Evolutionary conservation across 2,797 vertebrate genomes (phyloP).

Genomic region (Thaleichthys pacificus): DNA sequence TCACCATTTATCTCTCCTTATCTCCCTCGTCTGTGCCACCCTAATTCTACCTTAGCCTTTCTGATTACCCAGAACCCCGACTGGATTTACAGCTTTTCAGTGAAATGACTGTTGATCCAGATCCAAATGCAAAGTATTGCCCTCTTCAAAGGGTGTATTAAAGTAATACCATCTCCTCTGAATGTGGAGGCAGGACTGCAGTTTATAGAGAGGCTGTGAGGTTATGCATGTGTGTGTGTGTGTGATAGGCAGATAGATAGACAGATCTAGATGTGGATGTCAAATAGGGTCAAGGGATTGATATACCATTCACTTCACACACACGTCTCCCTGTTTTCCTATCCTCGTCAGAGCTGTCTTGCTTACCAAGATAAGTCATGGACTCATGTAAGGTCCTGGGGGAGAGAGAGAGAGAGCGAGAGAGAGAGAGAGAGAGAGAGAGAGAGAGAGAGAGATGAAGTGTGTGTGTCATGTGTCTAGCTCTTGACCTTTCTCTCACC

Average conservation of each 20-base stretch:
- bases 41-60: constrained; percentile 27
- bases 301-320: constrained; percentile 41
- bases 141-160: constrained; percentile 18
- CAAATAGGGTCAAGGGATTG: constrained; percentile 47
- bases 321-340: neutral
- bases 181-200: constrained; percentile 7
- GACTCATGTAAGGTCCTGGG: constrained; percentile 28
- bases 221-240: neutral
- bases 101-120: constrained; percentile 34
- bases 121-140: constrained; percentile 44
- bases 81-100: constrained; percentile 47
- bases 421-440: neutral
- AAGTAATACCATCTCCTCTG: constrained; percentile 23
- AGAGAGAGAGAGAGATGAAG: constrained; percentile 10
- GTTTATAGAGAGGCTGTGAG: constrained; percentile 10
- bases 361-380: constrained; percentile 53
- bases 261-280: constrained; percentile 2
- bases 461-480: constrained; percentile 21
- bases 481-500: constrained; percentile 31
- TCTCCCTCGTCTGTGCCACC: neutral
- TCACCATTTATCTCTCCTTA: constrained; percentile 36
- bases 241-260: no score
- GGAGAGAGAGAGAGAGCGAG: neutral
- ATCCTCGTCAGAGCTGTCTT: constrained; percentile 52
- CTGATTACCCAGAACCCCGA: constrained; percentile 41